These are phyloP conservation scores for Microctonus aethiopoides DNA, from an alignment of 2,888 invertebrate species.

Conservation along the genomic window DNA sequence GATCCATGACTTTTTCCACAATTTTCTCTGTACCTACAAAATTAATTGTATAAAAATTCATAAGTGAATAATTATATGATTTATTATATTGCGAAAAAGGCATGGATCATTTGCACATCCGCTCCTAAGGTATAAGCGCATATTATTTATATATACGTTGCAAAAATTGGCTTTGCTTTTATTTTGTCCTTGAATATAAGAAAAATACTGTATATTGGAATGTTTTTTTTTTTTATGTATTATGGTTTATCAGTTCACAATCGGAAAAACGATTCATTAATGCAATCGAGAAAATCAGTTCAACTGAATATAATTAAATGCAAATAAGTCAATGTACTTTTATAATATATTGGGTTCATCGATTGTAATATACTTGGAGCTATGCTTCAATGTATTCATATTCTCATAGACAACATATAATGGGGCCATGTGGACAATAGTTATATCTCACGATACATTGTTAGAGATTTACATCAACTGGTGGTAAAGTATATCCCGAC, in stretches of 20 bases:
- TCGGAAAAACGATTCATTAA: background rate
- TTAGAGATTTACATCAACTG: background rate
- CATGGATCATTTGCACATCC: constrained; percentile 1
- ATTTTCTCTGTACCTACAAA: background rate
- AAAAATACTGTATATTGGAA: background rate
- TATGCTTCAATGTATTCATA: background rate
- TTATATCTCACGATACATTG: background rate
- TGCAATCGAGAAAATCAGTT: background rate
- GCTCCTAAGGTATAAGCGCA: background rate
- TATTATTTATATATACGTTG: background rate
- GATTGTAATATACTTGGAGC: background rate
- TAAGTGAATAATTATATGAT: background rate
- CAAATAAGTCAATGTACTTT: background rate
- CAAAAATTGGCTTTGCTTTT: background rate
- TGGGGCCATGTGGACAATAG: background rate
- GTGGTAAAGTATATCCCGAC: background rate
- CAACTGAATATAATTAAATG: background rate
- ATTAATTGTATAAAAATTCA: background rate
- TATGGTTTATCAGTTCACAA: background rate
- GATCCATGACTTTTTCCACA: constrained; percentile 26
- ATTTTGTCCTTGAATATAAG: background rate
- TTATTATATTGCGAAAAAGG: background rate
- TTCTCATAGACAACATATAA: background rate
- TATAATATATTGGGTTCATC: background rate
- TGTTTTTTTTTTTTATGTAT: background rate